Conservation (phyloP, 2,888 invertebrate species). For the Parnassius apollo region DNA sequence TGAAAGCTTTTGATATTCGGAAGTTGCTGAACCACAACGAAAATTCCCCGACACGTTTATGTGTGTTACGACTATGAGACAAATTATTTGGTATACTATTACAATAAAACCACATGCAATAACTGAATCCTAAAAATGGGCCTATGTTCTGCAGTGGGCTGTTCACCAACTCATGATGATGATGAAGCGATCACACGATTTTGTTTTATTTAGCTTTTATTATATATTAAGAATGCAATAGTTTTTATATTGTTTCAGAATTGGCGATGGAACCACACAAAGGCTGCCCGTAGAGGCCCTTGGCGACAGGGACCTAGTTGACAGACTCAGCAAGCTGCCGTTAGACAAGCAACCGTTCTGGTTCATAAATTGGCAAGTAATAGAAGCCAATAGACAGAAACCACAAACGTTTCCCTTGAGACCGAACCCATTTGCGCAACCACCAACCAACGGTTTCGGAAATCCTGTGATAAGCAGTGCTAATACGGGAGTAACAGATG, state of each 20-base stretch:
- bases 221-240: too few species aligned
- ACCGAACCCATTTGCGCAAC: slow-evolving; percentile 45
- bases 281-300: slow-evolving; percentile 83
- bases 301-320: slow-evolving; percentile 82
- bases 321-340: slow-evolving; percentile 81
- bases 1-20: too few species aligned
- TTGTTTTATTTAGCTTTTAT: too few species aligned
- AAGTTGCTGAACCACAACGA: too few species aligned
- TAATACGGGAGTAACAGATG: neutral
- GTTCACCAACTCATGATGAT: too few species aligned
- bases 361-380: slow-evolving; percentile 83
- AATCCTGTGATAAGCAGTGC: neutral
- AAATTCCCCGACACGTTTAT: too few species aligned
- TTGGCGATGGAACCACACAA: slow-evolving; percentile 52
- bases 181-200: too few species aligned
- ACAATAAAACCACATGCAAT: too few species aligned
- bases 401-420: slow-evolving; percentile 47
- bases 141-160: too few species aligned
- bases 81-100: too few species aligned
- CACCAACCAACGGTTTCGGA: neutral
- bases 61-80: too few species aligned
- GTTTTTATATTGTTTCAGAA: slow-evolving; percentile 37
- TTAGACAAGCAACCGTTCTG: slow-evolving; percentile 85
- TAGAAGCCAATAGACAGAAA: slow-evolving; percentile 78
- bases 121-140: too few species aligned